Evolutionary conservation across 2,888 invertebrate genomes (phyloP).

Genomic region (Allygus modestus): DNA sequence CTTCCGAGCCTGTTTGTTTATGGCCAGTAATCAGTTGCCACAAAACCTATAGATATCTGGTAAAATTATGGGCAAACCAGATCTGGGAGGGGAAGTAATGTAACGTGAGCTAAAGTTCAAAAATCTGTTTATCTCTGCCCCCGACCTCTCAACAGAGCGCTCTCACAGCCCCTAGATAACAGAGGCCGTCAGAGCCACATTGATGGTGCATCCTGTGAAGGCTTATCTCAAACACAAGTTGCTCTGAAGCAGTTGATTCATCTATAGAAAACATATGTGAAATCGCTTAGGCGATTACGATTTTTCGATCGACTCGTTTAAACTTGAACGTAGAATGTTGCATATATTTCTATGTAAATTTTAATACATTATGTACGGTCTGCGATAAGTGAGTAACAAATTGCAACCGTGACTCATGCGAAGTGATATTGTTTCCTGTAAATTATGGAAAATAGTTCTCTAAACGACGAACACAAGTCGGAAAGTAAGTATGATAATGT

Average conservation of each 20-base stretch:
- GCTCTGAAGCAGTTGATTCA: conserved; percentile 1
- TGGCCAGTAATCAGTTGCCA: too few species aligned
- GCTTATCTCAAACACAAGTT: background rate
- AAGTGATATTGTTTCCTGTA: too few species aligned
- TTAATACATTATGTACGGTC: too few species aligned
- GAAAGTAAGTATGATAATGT: too few species aligned
- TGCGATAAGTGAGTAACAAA: too few species aligned
- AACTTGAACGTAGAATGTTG: too few species aligned
- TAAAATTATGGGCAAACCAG: background rate
- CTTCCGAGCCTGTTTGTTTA: background rate
- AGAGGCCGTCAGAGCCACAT: background rate
- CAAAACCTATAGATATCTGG: background rate
- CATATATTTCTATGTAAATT: too few species aligned
- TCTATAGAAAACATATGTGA: background rate
- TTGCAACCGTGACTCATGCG: too few species aligned
- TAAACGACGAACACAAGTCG: too few species aligned
- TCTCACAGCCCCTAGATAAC: conserved; percentile 5
- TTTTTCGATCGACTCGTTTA: too few species aligned
- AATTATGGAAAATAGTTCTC: too few species aligned
- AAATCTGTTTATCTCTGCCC: conserved; percentile 1
- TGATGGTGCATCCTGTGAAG: background rate
- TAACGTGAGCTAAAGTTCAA: conserved; percentile 21
- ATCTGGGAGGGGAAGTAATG: background rate
- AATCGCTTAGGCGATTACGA: background rate
- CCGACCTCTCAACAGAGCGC: background rate